These are phyloP conservation scores for Grantiella picta DNA, from an alignment of 2,113 vertebrate species.

Conservation along the genomic window DNA sequence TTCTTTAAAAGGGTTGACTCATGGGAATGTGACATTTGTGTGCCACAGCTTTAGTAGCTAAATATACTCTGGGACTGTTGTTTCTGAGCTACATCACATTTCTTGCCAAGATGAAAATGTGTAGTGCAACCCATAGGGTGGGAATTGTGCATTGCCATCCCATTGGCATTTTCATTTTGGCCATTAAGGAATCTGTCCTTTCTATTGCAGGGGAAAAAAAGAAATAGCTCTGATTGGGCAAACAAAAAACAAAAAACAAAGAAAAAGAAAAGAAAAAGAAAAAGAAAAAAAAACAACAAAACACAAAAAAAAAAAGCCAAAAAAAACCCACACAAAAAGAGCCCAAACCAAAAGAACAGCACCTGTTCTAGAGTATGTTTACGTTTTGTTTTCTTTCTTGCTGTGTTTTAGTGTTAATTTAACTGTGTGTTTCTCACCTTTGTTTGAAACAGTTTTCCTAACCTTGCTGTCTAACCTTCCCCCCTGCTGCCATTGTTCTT, in stretches of 20 bases:
- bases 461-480: constrained; percentile 61
- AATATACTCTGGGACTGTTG: constrained; percentile 90
- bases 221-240: neutral
- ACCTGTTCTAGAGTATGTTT: constrained; percentile 84
- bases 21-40: constrained; percentile 81
- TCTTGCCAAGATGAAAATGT: constrained; percentile 64
- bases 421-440: constrained; percentile 66
- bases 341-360: neutral
- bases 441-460: constrained; percentile 40
- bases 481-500: constrained; percentile 97
- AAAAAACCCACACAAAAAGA: too few species aligned
- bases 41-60: constrained; percentile 80
- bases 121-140: constrained; percentile 23
- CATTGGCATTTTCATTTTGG: constrained; percentile 29
- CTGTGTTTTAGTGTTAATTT: constrained; percentile 68
- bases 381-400: constrained; percentile 63
- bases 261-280: too few species aligned
- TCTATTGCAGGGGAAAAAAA: neutral
- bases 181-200: neutral
- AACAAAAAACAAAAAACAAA: neutral
- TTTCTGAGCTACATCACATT: constrained; percentile 52
- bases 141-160: neutral
- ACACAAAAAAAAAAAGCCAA: neutral
- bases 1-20: constrained; percentile 68
- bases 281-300: too few species aligned